Percentiles rank a stretch among this genome's conserved stretches.
These are phyloP conservation scores for Conopomorpha cramerella DNA, from an alignment of 1,140 invertebrate species.

Conservation along the genomic window DNA sequence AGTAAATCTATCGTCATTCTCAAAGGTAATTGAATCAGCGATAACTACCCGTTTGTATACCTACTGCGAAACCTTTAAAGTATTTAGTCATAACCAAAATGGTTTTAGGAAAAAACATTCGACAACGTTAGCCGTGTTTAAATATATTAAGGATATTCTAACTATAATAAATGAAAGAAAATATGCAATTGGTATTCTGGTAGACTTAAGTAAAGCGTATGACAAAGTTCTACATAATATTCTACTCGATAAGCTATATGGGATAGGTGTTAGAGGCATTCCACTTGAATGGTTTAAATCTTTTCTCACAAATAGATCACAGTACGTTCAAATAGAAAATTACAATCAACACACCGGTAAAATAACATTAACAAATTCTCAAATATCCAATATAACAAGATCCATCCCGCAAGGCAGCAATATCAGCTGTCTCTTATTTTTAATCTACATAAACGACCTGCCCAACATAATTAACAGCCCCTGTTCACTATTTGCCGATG, in stretches of 20 bases:
- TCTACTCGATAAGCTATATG: background rate
- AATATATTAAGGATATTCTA: background rate
- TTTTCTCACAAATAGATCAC: background rate
- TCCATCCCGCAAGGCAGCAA: background rate
- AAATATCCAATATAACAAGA: background rate
- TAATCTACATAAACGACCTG: background rate
- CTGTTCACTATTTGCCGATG: background rate
- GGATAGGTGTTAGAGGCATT: background rate
- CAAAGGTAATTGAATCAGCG: background rate
- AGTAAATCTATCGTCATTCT: background rate
- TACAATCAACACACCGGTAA: no score
- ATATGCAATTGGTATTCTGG: background rate
- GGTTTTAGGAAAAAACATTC: background rate
- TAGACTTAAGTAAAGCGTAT: background rate
- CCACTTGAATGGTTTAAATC: background rate
- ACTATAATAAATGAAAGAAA: background rate
- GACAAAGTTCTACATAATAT: background rate
- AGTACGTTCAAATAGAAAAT: background rate
- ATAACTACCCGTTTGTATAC: background rate
- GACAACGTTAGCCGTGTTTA: background rate
- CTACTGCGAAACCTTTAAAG: background rate
- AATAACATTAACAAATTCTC: background rate
- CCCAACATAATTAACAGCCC: background rate
- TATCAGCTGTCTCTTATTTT: background rate
- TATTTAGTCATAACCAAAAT: background rate